Evolutionary conservation across 2,113 vertebrate genomes (phyloP).

Genomic region (Lycocorax pyrrhopterus): DNA sequence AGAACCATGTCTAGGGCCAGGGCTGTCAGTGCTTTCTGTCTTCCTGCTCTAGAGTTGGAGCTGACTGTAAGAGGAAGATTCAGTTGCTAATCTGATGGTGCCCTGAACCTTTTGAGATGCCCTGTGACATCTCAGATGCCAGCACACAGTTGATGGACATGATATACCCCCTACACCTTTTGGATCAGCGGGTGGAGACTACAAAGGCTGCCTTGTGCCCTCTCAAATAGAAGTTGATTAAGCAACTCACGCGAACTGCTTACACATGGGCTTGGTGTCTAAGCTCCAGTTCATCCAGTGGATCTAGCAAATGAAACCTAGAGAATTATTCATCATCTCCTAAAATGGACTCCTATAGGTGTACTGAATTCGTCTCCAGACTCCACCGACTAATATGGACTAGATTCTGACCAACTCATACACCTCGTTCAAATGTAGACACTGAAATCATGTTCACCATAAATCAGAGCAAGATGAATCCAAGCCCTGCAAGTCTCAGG

Average conservation of each 20-base stretch:
- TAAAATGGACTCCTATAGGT: neutral
- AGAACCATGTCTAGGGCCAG: neutral
- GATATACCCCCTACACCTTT: neutral
- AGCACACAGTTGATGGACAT: neutral
- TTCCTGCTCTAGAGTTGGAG: neutral
- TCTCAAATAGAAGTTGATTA: neutral
- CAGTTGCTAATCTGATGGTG: neutral
- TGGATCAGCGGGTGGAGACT: neutral
- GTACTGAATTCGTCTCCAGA: neutral
- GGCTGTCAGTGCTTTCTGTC: neutral
- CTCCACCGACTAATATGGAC: neutral
- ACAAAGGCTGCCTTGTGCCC: neutral
- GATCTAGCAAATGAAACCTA: neutral
- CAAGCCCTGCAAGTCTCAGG: neutral
- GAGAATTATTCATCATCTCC: neutral
- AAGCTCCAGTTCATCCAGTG: neutral
- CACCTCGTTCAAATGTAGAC: neutral
- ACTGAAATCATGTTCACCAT: neutral
- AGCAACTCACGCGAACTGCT: neutral
- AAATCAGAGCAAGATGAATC: neutral
- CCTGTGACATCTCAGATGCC: neutral
- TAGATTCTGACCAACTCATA: neutral
- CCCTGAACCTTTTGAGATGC: neutral
- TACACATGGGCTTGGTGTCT: neutral
- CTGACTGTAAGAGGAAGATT: neutral